Base-by-base conservation (phyloP, 2,888 invertebrate genomes). In the Thera obeliscata region DNA sequence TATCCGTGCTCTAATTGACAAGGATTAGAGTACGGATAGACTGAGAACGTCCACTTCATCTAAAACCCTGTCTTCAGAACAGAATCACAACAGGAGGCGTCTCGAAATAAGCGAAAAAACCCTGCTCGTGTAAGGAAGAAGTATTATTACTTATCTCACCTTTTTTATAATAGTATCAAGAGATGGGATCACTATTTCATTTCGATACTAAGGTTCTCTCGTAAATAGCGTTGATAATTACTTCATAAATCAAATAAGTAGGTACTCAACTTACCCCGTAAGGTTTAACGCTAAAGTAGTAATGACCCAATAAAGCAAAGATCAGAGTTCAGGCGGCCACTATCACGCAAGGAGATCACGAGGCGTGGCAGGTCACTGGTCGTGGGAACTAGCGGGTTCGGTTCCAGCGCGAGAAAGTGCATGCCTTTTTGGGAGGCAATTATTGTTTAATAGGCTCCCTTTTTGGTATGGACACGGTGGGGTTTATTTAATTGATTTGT, bases 331-430 rank as follows among this genome's bases (percentile, higher is more conserved):
- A 69, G 7, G n/a, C 50, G 69, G 65, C 33, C 68, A 52, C 48
- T 46, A 50, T 67, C 61, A 38, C 50, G 43, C 33, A 48, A 36
- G 12, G 35, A 64, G 61, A 56, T 56, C 56, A 56, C 56, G 41
- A 57, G 62, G 60, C 63, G 61, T 74, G 73, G 69, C 69, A 70
- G 72, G 66, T 59, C 71, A 63, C 64, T 69, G 79, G 78, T 76
- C 81, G 78, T 81, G 82, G 75, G 83, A 83, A 79, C 73, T 9
- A 33, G 63, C 68, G 64, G 72, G 71, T 67, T 69, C 67, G 64
- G 70, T 46, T 67, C 67, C 74, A 65, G 67, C 38, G 68, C 71
- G 83, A 77, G 83, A 83, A 83, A 83, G 83, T 79, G 75, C 74
- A 60, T 71, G 72, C 78, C 80, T 69, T 71, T 78, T 80, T 77